Evolutionary conservation across 2,888 invertebrate species (phyloP).

Genomic region (Glyphotaelius pellucidus): DNA sequence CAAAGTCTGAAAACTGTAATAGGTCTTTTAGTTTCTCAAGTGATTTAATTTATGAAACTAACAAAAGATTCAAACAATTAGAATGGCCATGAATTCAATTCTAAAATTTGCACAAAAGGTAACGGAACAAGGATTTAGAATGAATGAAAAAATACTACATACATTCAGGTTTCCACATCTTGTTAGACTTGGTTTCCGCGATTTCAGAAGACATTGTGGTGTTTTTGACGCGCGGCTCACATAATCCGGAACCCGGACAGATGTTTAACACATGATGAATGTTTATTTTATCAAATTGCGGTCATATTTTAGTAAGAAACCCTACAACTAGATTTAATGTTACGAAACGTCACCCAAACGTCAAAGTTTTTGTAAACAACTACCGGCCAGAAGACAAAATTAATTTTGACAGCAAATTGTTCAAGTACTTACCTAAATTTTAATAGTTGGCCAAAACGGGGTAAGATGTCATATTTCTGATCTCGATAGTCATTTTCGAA

Average conservation of each 20-base stretch:
- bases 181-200: conserved; percentile 67
- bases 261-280: conserved; percentile 26
- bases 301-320: conserved; percentile 7
- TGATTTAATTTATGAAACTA: background rate
- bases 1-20: background rate
- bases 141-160: conserved; percentile 67
- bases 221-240: conserved; percentile 18
- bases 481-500: too few species aligned
- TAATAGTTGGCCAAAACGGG: too few species aligned
- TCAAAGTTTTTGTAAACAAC: conserved; percentile 45
- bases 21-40: background rate
- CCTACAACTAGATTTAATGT: conserved; percentile 4
- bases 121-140: background rate
- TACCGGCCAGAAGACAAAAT: conserved; percentile 21
- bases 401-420: background rate
- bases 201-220: conserved; percentile 53
- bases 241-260: background rate
- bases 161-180: conserved; percentile 82
- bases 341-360: conserved; percentile 41
- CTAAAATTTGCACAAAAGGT: background rate
- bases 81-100: background rate
- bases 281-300: conserved; percentile 17
- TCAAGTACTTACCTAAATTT: background rate
- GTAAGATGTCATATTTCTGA: too few species aligned
- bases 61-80: background rate